phyloP scores from a whole-genome alignment of 2,888 invertebrate species.

The Saturnia japonica region DNA sequence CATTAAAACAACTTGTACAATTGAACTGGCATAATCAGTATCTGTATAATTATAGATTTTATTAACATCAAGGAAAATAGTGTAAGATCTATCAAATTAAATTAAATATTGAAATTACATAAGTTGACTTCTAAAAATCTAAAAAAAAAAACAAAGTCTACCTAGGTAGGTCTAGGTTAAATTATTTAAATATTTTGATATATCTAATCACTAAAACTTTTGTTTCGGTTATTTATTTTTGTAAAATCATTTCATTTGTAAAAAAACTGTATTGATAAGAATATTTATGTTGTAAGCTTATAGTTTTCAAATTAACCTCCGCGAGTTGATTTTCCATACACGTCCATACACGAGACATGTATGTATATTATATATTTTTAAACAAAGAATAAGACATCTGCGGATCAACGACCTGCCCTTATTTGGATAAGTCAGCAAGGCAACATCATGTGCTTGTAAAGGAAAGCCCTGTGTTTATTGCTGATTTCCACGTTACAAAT shows the following conservation, averaged over 20 bases:
- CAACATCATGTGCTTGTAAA: constrained; percentile 40
- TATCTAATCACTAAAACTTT: too few species aligned
- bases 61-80: background rate
- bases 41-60: constrained; percentile 9
- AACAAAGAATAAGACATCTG: constrained; percentile 61
- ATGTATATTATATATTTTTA: constrained; percentile 57
- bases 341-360: constrained; percentile 61
- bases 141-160: too few species aligned
- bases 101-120: background rate
- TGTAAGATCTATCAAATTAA: background rate
- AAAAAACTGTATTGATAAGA: background rate
- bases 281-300: background rate
- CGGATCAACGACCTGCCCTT: constrained; percentile 73
- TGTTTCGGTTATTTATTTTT: background rate
- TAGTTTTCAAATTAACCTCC: constrained; percentile 33
- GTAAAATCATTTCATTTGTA: too few species aligned
- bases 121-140: too few species aligned
- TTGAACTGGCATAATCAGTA: constrained; percentile 44
- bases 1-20: constrained; percentile 48
- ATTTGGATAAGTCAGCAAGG: constrained; percentile 66
- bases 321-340: constrained; percentile 62
- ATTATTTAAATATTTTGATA: too few species aligned
- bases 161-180: too few species aligned
- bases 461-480: constrained; percentile 35
- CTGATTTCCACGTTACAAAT: constrained; percentile 31